Evolutionary conservation across 35 echinoderm and acorn worm species (phyloP).

Genomic region (Amphiura filiformis): DNA sequence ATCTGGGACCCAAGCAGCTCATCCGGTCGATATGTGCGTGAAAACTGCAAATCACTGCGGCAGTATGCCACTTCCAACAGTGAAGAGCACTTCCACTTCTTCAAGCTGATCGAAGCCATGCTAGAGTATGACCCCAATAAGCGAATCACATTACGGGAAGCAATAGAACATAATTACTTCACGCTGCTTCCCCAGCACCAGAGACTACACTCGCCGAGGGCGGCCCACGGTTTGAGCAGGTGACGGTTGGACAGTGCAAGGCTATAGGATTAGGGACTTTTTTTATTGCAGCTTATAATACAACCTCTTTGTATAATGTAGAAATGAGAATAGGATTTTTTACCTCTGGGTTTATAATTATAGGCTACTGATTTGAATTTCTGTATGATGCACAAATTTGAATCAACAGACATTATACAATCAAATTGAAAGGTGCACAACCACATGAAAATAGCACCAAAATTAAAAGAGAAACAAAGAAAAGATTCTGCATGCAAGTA

Average conservation of each 20-base stretch:
- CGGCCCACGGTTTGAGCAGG: constrained; percentile 87
- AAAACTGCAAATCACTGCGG: constrained; percentile 80
- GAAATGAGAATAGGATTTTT: no score
- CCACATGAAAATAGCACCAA: no score
- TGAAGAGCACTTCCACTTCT: constrained; percentile 69
- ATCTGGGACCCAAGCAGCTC: constrained; percentile 84
- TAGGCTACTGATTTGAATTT: no score
- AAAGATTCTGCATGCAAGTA: no score
- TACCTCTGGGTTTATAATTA: no score
- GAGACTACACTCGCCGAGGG: constrained; percentile 34
- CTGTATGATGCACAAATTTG: no score
- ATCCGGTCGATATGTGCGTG: constrained; percentile 85
- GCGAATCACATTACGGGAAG: constrained; percentile 52
- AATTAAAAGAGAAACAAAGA: no score
- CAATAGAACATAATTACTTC: constrained; percentile 78
- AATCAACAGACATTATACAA: no score
- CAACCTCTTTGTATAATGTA: no score
- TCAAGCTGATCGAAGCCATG: constrained; percentile 82
- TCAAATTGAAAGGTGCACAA: no score
- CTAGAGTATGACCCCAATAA: constrained; percentile 71
- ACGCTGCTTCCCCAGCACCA: constrained; percentile 50
- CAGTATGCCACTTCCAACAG: constrained; percentile 30
- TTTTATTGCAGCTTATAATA: no score
- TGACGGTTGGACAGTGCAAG: constrained; percentile 61
- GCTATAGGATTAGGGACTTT: no score